Percentiles rank a stretch among this genome's conserved stretches.
These are phyloP conservation scores for Lepeophtheirus nordmannii DNA, from an alignment of 2,888 invertebrate species.

Conservation along the genomic window DNA sequence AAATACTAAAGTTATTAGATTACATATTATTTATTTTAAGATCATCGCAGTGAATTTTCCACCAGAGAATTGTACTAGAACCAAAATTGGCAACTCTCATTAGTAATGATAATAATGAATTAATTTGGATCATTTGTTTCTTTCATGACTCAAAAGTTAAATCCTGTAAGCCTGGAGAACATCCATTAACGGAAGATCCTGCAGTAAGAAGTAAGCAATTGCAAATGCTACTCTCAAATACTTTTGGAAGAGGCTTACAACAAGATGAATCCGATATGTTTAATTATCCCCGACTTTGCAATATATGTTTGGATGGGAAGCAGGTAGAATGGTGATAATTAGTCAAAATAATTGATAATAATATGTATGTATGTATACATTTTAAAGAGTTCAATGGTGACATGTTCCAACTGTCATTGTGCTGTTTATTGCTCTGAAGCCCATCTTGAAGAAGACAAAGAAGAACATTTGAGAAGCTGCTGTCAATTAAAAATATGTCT, in stretches of 20 bases:
- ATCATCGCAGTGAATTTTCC: too few species aligned
- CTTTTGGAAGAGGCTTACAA: not conserved
- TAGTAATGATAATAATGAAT: not conserved
- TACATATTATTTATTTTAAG: too few species aligned
- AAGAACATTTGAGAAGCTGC: constrained; percentile 19
- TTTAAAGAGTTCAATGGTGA: not conserved
- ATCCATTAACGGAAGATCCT: not conserved
- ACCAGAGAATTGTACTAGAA: too few species aligned
- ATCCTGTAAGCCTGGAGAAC: not conserved
- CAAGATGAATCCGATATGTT: constrained; percentile 21
- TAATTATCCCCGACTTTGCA: constrained; percentile 19
- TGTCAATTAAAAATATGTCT: not conserved
- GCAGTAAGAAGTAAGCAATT: not conserved
- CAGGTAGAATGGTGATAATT: constrained; percentile 12
- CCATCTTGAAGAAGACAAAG: constrained; percentile 8
- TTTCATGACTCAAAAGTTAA: not conserved
- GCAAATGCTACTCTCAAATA: not conserved
- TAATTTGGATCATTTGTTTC: not conserved
- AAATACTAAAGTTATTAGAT: too few species aligned
- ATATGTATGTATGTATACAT: too few species aligned
- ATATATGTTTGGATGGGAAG: constrained; percentile 17
- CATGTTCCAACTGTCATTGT: constrained; percentile 9
- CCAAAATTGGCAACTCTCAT: too few species aligned
- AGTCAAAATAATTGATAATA: not conserved
- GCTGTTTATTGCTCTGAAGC: constrained; percentile 12